Conservation (phyloP, 2,888 invertebrate genomes). For the Drosophila infuscata region DNA sequence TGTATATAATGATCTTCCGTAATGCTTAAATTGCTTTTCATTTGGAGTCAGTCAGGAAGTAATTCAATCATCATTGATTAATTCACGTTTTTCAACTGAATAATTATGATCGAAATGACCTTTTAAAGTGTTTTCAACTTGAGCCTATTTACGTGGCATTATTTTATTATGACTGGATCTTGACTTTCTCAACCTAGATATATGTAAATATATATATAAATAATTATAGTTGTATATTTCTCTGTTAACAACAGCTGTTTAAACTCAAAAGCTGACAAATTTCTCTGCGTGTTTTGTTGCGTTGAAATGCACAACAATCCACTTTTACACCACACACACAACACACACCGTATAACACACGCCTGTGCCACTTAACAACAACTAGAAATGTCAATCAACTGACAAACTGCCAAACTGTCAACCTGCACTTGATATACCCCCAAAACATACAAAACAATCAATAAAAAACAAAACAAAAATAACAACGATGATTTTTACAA, state of each 20-base stretch:
- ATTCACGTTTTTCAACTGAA: slow-evolving; percentile 21
- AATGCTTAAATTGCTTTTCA: slow-evolving; percentile 49
- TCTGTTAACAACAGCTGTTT: slow-evolving; percentile 23
- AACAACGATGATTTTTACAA: slow-evolving; percentile 20
- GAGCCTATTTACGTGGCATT: not conserved
- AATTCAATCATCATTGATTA: slow-evolving; percentile 26
- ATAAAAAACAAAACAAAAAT: slow-evolving; percentile 24
- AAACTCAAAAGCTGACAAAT: slow-evolving; percentile 48
- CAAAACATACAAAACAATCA: slow-evolving; percentile 32
- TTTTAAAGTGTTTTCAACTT: slow-evolving; percentile 65
- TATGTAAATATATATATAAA: not conserved
- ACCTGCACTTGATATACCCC: slow-evolving; percentile 64
- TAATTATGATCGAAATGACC: slow-evolving; percentile 41
- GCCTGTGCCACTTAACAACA: slow-evolving; percentile 76
- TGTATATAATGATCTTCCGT: slow-evolving; percentile 40
- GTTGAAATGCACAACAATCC: slow-evolving; percentile 10
- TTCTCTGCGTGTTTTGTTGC: slow-evolving; percentile 28
- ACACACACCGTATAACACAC: slow-evolving; percentile 4
- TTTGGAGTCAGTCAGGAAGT: slow-evolving; percentile 40
- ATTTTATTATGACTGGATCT: not conserved
- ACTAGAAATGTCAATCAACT: slow-evolving; percentile 80
- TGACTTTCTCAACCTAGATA: not conserved
- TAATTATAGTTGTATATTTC: not conserved
- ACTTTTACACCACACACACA: slow-evolving; percentile 31
- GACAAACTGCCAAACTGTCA: slow-evolving; percentile 75